Conservation (phyloP, 2,113 vertebrate species). For the Columba livia region DNA sequence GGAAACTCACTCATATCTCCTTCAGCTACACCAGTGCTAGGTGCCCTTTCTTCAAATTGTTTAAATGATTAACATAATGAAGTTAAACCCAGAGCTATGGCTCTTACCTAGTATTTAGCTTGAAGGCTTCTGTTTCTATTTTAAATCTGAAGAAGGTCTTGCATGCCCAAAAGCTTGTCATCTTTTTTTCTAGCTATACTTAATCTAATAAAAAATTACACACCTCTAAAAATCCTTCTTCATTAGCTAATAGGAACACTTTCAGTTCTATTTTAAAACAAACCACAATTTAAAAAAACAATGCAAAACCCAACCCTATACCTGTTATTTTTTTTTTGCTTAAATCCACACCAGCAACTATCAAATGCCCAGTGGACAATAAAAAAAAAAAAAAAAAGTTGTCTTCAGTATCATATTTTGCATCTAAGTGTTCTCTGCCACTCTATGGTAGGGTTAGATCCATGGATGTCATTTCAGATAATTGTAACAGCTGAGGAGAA, state of each 20-base stretch:
- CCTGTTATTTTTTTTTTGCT: not conserved
- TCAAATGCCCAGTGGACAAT: not conserved
- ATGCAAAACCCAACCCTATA: fast-evolving
- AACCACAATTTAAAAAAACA: not conserved
- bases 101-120: not conserved
- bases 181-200: not conserved
- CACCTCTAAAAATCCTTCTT: not conserved
- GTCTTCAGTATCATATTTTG: not conserved
- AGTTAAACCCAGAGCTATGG: not conserved
- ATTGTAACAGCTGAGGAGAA: not conserved
- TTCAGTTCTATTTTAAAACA: not conserved
- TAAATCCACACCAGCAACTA: not conserved
- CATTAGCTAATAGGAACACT: not conserved
- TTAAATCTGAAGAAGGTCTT: not conserved
- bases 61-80: slow-evolving; percentile 8
- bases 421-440: not conserved
- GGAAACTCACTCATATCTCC: not conserved
- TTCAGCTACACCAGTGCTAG: not conserved
- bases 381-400: not conserved
- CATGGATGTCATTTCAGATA: not conserved
- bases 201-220: not conserved
- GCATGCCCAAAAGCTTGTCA: not conserved
- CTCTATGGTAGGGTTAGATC: not conserved
- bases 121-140: slow-evolving; percentile 18
- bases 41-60: slow-evolving; percentile 2